Conservation (phyloP, 2,113 vertebrate genomes). For the Panthera tigris region DNA sequence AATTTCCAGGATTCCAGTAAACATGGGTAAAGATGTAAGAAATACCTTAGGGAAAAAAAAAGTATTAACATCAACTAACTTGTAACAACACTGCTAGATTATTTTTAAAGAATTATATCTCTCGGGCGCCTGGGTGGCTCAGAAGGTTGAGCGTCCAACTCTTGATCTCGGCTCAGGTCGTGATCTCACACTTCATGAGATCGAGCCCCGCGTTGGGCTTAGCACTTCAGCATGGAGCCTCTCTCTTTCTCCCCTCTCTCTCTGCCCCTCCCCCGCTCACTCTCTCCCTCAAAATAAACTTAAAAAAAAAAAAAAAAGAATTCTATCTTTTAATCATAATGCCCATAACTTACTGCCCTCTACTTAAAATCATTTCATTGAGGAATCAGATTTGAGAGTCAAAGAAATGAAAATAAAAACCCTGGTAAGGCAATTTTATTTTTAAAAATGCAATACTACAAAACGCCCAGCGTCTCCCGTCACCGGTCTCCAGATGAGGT, state of each 20-base stretch:
- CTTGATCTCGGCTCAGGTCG: too few species aligned
- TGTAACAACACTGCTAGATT: background rate
- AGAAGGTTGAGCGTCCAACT: too few species aligned
- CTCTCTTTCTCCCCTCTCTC: too few species aligned
- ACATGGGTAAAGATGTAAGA: background rate
- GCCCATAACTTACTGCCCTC: background rate
- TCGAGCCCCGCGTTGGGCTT: too few species aligned
- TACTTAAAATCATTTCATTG: conserved; percentile 4
- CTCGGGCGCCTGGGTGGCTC: too few species aligned
- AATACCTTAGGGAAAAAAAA: background rate
- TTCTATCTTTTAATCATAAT: background rate
- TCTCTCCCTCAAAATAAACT: too few species aligned
- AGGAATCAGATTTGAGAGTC: background rate
- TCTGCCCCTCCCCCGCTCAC: too few species aligned
- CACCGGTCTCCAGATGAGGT: background rate
- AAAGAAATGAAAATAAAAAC: background rate
- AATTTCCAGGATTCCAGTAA: background rate
- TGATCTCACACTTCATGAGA: too few species aligned
- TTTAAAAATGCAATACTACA: background rate
- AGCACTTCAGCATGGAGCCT: too few species aligned
- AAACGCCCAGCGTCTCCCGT: background rate
- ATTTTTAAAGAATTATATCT: background rate
- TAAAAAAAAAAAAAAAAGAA: too few species aligned
- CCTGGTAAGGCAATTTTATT: background rate
- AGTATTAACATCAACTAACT: background rate